Percentiles rank a stretch among this genome's conserved stretches.
Conservation (phyloP, 1,140 invertebrate genomes). For the Trypoxylus dichotomus region DNA sequence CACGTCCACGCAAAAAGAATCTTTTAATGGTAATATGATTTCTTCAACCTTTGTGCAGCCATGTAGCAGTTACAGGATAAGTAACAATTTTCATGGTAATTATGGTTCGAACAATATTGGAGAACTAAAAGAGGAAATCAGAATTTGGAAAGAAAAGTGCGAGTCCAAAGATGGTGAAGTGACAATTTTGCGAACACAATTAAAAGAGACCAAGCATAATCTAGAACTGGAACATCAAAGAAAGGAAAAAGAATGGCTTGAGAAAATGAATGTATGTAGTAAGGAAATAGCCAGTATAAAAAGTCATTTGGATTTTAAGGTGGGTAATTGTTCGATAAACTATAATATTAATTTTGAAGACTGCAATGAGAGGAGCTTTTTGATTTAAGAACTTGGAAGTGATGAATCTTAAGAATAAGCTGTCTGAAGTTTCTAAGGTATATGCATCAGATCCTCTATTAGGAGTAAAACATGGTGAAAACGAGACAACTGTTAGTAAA, state of each 20-base stretch:
- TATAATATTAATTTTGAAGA: no score
- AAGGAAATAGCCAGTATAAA: conserved; percentile 40
- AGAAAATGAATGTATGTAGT: conserved; percentile 36
- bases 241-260: conserved; percentile 41
- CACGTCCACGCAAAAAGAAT: background rate
- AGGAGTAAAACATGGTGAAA: background rate
- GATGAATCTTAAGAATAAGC: conserved; percentile 43
- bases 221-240: conserved; percentile 37
- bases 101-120: background rate
- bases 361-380: conserved; percentile 27
- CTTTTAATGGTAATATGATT: background rate
- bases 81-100: background rate
- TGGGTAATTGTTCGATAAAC: background rate
- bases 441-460: background rate
- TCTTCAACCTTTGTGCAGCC: background rate
- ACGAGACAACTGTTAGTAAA: no score
- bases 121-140: conserved; percentile 37
- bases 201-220: conserved; percentile 35
- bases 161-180: conserved; percentile 45
- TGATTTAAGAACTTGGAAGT: conserved; percentile 44
- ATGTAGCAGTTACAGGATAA: background rate
- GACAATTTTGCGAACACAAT: conserved; percentile 40
- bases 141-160: conserved; percentile 36
- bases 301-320: conserved; percentile 45
- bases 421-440: conserved; percentile 34